phyloP scores from a whole-genome alignment of 2,888 invertebrate species.

The Apodemia duryi region DNA sequence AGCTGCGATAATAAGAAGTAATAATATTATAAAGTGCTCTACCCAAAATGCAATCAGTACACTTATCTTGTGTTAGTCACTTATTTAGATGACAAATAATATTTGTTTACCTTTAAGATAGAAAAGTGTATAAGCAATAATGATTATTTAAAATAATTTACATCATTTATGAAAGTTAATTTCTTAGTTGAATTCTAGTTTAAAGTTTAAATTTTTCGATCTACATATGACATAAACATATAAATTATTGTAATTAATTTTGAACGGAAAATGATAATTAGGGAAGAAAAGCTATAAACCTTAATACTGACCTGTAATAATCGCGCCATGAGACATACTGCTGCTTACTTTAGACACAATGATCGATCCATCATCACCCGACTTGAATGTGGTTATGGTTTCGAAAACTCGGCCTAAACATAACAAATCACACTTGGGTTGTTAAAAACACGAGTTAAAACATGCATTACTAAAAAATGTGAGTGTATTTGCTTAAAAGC shows the following conservation, averaged over 20 bases:
- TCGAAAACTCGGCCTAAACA: conserved; percentile 78
- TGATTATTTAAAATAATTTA: too few species aligned
- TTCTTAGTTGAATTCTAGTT: not conserved
- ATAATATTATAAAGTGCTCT: too few species aligned
- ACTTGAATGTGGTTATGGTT: conserved; percentile 77
- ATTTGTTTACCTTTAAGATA: too few species aligned
- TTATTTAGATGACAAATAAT: too few species aligned
- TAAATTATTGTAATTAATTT: not conserved
- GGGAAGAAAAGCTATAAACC: conserved; percentile 62
- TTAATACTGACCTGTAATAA: conserved; percentile 80
- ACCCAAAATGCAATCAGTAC: too few species aligned
- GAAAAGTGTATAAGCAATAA: too few species aligned
- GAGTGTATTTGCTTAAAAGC: conserved; percentile 58
- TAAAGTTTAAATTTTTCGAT: conserved; percentile 51
- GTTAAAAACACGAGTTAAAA: conserved; percentile 66
- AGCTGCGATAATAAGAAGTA: too few species aligned
- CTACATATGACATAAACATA: conserved; percentile 37
- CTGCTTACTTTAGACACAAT: conserved; percentile 80
- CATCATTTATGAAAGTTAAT: too few species aligned
- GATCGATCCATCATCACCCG: conserved; percentile 66
- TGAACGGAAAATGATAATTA: conserved; percentile 18
- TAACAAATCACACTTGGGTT: conserved; percentile 71
- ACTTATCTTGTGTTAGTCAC: too few species aligned
- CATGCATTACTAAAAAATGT: conserved; percentile 64
- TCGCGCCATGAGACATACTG: conserved; percentile 80